Conservation (phyloP, 2,888 invertebrate species). For the Campoletis raptor region DNA sequence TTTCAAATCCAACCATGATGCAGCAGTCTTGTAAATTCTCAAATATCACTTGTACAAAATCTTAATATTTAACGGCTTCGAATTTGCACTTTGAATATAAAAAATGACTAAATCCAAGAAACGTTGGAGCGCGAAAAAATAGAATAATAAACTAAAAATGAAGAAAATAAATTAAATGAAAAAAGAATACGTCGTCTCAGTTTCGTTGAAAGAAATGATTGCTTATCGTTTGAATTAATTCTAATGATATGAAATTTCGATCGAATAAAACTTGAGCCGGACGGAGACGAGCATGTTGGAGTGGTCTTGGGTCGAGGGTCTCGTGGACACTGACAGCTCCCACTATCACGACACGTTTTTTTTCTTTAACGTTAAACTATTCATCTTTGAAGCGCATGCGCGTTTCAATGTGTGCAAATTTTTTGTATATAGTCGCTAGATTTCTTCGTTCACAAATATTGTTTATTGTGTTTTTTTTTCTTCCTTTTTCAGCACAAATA, state of each 20-base stretch:
- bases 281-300: conserved; percentile 65
- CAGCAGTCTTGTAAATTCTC: conserved; percentile 51
- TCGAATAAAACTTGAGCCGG: conserved; percentile 46
- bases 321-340: conserved; percentile 76
- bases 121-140: not conserved
- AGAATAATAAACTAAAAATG: not conserved
- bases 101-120: conserved; percentile 3
- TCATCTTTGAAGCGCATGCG: conserved; percentile 72
- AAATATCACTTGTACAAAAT: conserved; percentile 8
- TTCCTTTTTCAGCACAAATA: not conserved
- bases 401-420: conserved; percentile 40
- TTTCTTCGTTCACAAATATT: conserved; percentile 29
- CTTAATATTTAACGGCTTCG: not conserved
- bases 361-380: conserved; percentile 71
- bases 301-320: conserved; percentile 73
- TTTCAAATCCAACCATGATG: conserved; percentile 79
- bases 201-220: not conserved
- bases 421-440: conserved; percentile 9
- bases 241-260: conserved; percentile 30
- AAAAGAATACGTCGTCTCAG: not conserved
- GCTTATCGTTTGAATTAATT: conserved; percentile 7
- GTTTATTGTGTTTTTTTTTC: not conserved
- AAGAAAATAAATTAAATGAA: not conserved
- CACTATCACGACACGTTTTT: conserved; percentile 69
- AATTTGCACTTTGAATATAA: conserved; percentile 19